Conservation (phyloP, 2,797 vertebrate genomes). For the Hydrophis major region DNA sequence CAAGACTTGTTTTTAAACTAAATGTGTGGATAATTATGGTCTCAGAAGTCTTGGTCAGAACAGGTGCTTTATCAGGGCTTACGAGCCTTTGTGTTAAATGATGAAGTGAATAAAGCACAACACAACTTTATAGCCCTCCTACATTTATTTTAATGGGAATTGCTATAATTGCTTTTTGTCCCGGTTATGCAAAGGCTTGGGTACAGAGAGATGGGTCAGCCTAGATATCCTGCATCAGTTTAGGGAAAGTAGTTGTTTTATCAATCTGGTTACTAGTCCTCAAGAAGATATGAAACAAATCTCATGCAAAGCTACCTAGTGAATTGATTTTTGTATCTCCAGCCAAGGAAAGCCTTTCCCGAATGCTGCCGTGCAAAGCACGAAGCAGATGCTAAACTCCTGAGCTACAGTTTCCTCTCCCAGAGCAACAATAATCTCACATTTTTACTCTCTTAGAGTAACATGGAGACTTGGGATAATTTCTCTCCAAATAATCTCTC, state of each 20-base stretch:
- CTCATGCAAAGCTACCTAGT: not conserved
- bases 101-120: not conserved
- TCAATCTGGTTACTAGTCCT: not conserved
- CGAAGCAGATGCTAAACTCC: not conserved
- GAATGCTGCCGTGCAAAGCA: not conserved
- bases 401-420: not conserved
- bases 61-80: not conserved
- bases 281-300: not conserved
- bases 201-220: not conserved
- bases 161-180: not conserved
- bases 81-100: not conserved
- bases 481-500: not conserved
- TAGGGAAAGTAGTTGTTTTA: no score
- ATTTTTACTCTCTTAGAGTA: not conserved
- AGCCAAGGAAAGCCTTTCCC: not conserved
- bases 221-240: not conserved
- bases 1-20: no score
- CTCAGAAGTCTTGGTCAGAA: no score
- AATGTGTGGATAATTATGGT: no score
- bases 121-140: not conserved
- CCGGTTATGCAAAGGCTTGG: not conserved
- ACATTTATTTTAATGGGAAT: not conserved
- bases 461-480: not conserved
- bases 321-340: not conserved
- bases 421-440: not conserved